These are phyloP conservation scores for Hafferia zeledoni DNA, from an alignment of 2,797 vertebrate species.

Conservation along the genomic window DNA sequence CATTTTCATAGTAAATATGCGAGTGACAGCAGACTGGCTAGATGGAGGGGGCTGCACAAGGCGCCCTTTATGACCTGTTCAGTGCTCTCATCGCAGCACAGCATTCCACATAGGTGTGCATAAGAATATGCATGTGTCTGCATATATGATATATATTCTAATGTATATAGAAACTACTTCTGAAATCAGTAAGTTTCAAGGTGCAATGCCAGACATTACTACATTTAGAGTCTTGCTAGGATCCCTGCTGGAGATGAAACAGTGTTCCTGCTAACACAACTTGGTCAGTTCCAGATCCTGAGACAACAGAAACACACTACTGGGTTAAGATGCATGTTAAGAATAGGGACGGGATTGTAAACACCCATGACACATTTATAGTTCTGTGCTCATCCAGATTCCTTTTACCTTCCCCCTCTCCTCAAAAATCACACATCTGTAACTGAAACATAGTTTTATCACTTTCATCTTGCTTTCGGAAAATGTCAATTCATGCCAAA, in stretches of 20 bases:
- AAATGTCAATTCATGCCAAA: neutral
- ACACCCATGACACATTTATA: neutral
- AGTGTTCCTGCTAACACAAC: neutral
- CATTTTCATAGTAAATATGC: neutral
- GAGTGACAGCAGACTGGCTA: neutral
- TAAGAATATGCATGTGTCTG: neutral
- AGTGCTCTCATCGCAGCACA: neutral
- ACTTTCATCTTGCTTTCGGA: neutral
- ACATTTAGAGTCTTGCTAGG: neutral
- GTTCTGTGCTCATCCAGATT: neutral
- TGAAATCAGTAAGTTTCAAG: neutral
- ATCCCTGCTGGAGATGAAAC: neutral
- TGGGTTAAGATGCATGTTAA: neutral
- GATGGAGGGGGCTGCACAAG: rapidly evolving
- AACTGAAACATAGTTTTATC: neutral
- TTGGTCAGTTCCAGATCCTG: neutral
- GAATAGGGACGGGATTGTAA: neutral
- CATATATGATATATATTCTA: neutral
- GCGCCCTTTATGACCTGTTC: rapidly evolving
- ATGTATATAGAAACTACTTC: neutral
- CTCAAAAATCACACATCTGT: neutral
- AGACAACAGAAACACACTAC: neutral
- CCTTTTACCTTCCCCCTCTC: neutral
- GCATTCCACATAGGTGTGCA: rapidly evolving
- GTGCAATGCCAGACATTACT: neutral